Base-by-base conservation (phyloP, 2,888 invertebrate genomes). In the Drosophila recens region DNA sequence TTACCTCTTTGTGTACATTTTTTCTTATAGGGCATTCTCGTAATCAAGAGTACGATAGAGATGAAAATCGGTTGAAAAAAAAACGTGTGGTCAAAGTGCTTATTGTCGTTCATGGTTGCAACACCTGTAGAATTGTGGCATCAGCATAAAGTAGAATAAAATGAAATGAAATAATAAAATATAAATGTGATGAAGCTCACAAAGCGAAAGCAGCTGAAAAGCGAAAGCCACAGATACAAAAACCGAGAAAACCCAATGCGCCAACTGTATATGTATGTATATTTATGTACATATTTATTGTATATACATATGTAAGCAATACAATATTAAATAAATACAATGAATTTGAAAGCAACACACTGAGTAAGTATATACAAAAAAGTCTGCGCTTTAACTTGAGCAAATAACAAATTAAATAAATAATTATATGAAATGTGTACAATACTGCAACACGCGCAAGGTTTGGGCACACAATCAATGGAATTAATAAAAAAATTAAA, bases 111-210 rank as follows among this genome's bases (percentile, higher is more conserved):
- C 77, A 77, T 59, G 68, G 74, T 77, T 69, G 82, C 79, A 82
- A 80, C 80, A 80, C 80, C 80, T 80, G 80, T 62, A 75, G 65
- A 75, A 69, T 27, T 74, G 75, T 69, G 65, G 65, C 65, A 77
- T 80, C 82, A 75, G 80, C 80, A 80, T 73, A 56, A 77, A 72
- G 66, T 70, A 70, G 52, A 70, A 75, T 57, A 46, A 68, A 70
- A 53, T 54, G 36, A 51, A 33, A 23, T 45, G 2, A 43, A 61
- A 58, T 42, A 34, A 23, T 23, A 23, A 23, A 27, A 72, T 20
- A 36, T 74, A 67, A 65, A 77, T 67, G 43, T 48, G 57, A 36
- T 62, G 57, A 79, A 78, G 62, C 62, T 63, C 23, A 49, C 23
- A 42, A 57, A 59, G 52, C 45, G 49, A 68, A 75, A 79, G 67